These are phyloP conservation scores for Hemithea aestivaria DNA, from an alignment of 2,888 invertebrate genomes.

Conservation along the genomic window DNA sequence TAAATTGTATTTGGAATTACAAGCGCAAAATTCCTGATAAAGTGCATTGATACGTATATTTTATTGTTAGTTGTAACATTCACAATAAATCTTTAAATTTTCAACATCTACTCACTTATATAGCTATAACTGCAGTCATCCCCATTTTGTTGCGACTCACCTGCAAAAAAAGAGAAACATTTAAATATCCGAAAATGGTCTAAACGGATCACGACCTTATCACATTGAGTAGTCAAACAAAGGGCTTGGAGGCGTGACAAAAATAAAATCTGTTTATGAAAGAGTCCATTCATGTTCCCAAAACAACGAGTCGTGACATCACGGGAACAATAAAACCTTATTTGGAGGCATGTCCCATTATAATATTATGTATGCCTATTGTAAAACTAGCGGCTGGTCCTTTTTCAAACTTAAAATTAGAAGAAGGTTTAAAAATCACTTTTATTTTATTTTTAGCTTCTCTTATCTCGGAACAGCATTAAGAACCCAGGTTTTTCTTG, in stretches of 20 bases:
- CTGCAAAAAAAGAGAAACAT: conserved; percentile 40
- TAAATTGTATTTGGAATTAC: too few relatives aligned
- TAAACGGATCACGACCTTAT: conserved; percentile 18
- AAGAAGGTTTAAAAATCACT: too few relatives aligned
- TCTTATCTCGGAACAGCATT: too few relatives aligned
- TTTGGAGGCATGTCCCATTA: conserved; percentile 32
- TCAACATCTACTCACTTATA: conserved; percentile 72
- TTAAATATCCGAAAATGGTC: not conserved
- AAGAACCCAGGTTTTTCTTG: too few relatives aligned
- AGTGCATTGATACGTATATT: too few relatives aligned
- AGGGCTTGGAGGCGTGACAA: conserved; percentile 21
- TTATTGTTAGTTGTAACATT: too few relatives aligned
- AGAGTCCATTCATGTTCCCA: conserved; percentile 36
- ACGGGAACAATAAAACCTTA: conserved; percentile 36
- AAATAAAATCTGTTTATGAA: conserved; percentile 28
- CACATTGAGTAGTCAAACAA: conserved; percentile 24
- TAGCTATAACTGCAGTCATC: conserved; percentile 78
- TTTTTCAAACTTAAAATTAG: too few relatives aligned
- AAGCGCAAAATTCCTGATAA: too few relatives aligned
- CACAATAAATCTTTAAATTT: too few relatives aligned
- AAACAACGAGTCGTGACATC: conserved; percentile 37
- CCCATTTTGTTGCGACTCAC: conserved; percentile 76
- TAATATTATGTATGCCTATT: conserved; percentile 14
- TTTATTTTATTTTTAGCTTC: too few relatives aligned
- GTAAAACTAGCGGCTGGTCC: too few relatives aligned